Evolutionary conservation across 1,140 invertebrate genomes (phyloP).

Genomic region (Anthonomus grandis): DNA sequence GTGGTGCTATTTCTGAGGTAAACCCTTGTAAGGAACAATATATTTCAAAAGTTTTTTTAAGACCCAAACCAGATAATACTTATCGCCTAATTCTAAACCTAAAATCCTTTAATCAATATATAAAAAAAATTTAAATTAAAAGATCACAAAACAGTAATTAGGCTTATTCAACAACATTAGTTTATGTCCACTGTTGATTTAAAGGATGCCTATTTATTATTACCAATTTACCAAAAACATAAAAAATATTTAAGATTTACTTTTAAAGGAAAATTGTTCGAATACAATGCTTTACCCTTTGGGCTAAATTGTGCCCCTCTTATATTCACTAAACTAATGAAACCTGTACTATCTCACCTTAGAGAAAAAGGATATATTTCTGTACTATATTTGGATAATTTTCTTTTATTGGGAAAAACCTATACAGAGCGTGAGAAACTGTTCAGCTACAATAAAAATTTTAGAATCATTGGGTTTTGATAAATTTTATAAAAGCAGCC

Average conservation of each 20-base stretch:
- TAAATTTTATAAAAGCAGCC: constrained; percentile 2
- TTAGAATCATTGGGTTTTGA: constrained; percentile 10
- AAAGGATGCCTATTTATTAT: constrained; percentile 37
- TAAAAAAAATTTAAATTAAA: constrained; percentile 34
- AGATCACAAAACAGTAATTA: constrained; percentile 4
- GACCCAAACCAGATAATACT: constrained; percentile 34
- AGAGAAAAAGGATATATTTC: constrained; percentile 8
- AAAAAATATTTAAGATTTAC: constrained; percentile 34
- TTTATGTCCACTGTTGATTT: constrained; percentile 37
- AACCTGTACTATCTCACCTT: constrained; percentile 9
- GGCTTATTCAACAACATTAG: constrained; percentile 24
- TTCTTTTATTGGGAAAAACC: constrained; percentile 1
- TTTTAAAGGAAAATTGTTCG: constrained; percentile 27
- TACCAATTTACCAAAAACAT: constrained; percentile 18
- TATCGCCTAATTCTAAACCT: constrained; percentile 39
- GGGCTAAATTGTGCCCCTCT: constrained; percentile 13
- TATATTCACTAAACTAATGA: constrained; percentile 30
- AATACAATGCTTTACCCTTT: constrained; percentile 32
- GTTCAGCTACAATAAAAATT: not conserved
- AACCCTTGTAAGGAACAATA: not conserved
- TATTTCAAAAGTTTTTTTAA: constrained; percentile 21
- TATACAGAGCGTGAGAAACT: not conserved
- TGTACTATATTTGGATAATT: constrained; percentile 13
- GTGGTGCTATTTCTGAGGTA: not conserved
- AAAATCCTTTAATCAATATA: constrained; percentile 38